These are phyloP conservation scores for Dinocampus coccinellae DNA, from an alignment of 2,888 invertebrate species.

Conservation along the genomic window DNA sequence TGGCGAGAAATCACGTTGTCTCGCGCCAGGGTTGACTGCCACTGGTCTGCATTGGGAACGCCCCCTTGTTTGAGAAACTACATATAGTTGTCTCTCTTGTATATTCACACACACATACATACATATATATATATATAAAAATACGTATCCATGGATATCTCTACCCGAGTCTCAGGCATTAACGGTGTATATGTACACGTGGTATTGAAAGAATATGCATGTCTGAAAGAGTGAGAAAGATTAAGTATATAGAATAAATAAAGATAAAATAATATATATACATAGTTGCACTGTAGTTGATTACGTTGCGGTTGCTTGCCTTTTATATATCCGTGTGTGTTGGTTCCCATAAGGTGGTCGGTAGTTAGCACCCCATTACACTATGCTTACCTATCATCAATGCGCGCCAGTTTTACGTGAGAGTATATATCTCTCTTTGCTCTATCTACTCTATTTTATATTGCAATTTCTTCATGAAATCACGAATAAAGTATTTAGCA, in stretches of 20 bases:
- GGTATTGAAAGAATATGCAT: not conserved
- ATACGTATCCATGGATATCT: not conserved
- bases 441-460: not conserved
- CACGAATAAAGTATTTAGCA: constrained; percentile 4
- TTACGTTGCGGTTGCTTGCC: not conserved
- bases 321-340: constrained; percentile 43
- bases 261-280: not conserved
- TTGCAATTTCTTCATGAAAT: not conserved
- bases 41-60: constrained; percentile 59
- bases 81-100: constrained; percentile 48
- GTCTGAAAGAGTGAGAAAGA: not conserved
- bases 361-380: constrained; percentile 67
- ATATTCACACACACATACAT: constrained; percentile 42
- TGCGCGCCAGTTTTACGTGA: constrained; percentile 49
- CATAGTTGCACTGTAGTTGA: not conserved
- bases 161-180: not conserved
- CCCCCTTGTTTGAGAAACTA: constrained; percentile 65
- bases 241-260: not conserved
- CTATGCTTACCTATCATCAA: constrained; percentile 66
- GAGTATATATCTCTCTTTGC: not conserved
- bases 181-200: not conserved
- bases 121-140: no score
- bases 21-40: constrained; percentile 57
- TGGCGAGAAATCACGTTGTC: constrained; percentile 12
- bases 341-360: constrained; percentile 60